A percentile compares a stretch with the other conserved stretches of the same genome.
These are phyloP conservation scores for Diadophis punctatus DNA, from an alignment of 2,113 vertebrate genomes.

Conservation along the genomic window DNA sequence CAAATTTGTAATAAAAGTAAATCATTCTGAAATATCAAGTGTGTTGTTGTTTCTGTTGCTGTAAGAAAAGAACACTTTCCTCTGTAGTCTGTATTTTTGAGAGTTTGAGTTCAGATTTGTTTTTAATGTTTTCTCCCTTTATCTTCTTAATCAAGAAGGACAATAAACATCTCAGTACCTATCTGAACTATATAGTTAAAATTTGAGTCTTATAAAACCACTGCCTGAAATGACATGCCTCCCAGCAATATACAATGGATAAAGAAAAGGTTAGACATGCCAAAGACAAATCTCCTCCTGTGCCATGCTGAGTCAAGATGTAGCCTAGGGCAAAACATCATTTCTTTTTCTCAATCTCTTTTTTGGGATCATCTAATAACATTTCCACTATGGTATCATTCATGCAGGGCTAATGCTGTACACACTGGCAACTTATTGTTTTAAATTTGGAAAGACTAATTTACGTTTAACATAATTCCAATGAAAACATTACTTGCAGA, in stretches of 20 bases:
- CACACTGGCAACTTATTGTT: background rate
- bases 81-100: accelerated
- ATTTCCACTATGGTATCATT: background rate
- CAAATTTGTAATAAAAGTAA: background rate
- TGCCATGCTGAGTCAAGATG: constrained; percentile 26
- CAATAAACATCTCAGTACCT: background rate
- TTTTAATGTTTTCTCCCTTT: background rate
- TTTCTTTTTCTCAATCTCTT: background rate
- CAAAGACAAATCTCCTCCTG: background rate
- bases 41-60: background rate
- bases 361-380: background rate
- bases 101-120: background rate
- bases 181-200: background rate
- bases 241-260: constrained; percentile 26
- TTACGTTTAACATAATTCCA: background rate
- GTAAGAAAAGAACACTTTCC: background rate
- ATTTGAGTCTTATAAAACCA: constrained; percentile 29
- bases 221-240: constrained; percentile 26
- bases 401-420: background rate
- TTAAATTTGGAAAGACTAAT: background rate
- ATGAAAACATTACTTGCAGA: background rate
- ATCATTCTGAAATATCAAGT: background rate
- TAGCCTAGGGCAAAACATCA: background rate
- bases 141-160: background rate
- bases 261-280: background rate